phyloP scores from a whole-genome alignment of 2,888 invertebrate genomes.

The Sphaerophoria rueppellii region DNA sequence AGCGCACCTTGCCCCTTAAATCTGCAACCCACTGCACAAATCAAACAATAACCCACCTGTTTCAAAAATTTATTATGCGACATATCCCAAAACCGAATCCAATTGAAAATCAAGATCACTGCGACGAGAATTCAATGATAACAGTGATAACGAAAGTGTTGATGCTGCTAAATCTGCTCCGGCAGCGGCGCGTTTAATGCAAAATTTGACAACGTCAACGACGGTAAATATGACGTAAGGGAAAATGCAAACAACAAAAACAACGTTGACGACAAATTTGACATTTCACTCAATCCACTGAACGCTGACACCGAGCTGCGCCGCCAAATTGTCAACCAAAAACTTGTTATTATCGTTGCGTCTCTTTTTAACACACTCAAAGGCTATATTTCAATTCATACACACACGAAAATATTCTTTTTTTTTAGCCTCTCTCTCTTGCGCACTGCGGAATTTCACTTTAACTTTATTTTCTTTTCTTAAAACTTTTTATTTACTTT shows the following conservation, averaged over 20 bases:
- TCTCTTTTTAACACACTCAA: constrained; percentile 59
- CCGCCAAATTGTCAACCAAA: constrained; percentile 68
- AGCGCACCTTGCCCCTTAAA: too few relatives aligned
- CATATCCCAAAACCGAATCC: constrained; percentile 74
- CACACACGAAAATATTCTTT: constrained; percentile 30
- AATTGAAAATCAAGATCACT: constrained; percentile 63
- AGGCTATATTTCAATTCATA: background rate
- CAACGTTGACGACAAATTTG: constrained; percentile 54
- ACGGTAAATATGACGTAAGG: constrained; percentile 49
- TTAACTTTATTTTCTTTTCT: constrained; percentile 1
- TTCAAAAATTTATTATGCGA: constrained; percentile 75
- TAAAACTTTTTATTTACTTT: constrained; percentile 36
- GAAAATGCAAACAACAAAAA: constrained; percentile 34
- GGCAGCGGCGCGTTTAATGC: constrained; percentile 14
- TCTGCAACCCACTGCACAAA: too few relatives aligned
- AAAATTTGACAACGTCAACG: constrained; percentile 1
- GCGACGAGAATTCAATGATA: constrained; percentile 22
- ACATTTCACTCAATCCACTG: constrained; percentile 69
- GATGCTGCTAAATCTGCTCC: constrained; percentile 31
- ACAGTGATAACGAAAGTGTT: constrained; percentile 51
- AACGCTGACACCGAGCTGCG: constrained; percentile 59
- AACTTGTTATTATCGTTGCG: constrained; percentile 61
- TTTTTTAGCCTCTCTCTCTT: constrained; percentile 60
- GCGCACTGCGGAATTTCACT: constrained; percentile 56
- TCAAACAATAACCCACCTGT: constrained; percentile 64